Conservation (phyloP, 1,140 invertebrate genomes). For the Teleogryllus occipitalis region DNA sequence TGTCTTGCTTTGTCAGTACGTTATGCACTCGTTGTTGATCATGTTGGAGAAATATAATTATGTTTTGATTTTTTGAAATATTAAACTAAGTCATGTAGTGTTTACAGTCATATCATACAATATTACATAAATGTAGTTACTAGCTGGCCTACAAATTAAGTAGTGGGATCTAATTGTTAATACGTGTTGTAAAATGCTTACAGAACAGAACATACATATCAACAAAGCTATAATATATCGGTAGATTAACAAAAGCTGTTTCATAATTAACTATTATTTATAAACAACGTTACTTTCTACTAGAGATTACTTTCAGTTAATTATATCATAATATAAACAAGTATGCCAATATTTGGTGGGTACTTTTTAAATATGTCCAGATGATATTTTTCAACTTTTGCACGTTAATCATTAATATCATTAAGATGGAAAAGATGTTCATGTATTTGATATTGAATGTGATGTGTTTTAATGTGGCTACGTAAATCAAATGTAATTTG, state of each 20-base stretch:
- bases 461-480: background rate
- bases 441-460: background rate
- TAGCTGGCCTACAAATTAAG: background rate
- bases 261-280: background rate
- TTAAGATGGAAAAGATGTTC: background rate
- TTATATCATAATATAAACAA: background rate
- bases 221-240: background rate
- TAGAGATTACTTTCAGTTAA: background rate
- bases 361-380: background rate
- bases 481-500: background rate
- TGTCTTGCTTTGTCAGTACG: background rate
- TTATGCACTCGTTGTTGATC: background rate
- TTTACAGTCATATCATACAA: background rate
- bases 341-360: background rate
- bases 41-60: background rate
- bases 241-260: background rate
- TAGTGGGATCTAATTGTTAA: background rate
- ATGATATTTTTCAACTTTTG: slow-evolving; percentile 6
- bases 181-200: slow-evolving; percentile 1
- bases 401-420: background rate
- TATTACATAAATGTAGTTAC: background rate
- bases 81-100: background rate
- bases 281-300: background rate
- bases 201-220: background rate
- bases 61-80: background rate